Base-by-base conservation (phyloP, 2,113 vertebrate species). In the Callocephalon fimbriatum region DNA sequence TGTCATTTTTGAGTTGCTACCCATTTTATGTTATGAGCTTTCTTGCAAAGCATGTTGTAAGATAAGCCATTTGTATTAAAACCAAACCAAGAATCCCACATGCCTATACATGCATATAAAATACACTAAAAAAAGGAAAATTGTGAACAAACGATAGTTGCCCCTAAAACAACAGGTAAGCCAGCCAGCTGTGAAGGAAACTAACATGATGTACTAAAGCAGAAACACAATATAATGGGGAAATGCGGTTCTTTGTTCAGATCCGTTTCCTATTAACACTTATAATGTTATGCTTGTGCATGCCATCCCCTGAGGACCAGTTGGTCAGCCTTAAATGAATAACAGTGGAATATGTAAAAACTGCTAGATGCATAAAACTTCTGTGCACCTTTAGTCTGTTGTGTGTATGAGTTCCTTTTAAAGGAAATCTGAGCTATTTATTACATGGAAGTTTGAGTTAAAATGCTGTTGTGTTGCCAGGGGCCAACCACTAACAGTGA, bases 211-310 rank as follows among this genome's bases (percentile, higher is more conserved):
- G 96, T 97, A 86, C 97, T 98, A 86, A 97, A 90, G 94, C 92
- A 98, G 96, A 97, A 98, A 97, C 95, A 96, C 96, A 98, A 88
- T 97, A 97, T 97, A 92, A 95, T 58, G 96, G 96, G 97, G 97
- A 98, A 98, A 95, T 95, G 94, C 50, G 40, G 90, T 93, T 95
- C 98, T 98, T 98, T 98, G 97, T 98, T 98, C 97, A 97, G 97
- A 98, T 97, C 97, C 80, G 79, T 98, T 98, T 98, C 97, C 97
- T 98, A 96, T 96, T 97, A 97, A 97, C 97, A 98, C 86, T 73
- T 97, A 96, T 95, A 97, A 90, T 97, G 97, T 98, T 97, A 66
- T 91, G 94, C 92, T 96, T 95, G 94, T 95, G 94, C 58, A 51
- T 96, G 96, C 94, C 95, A 93, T 95, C 90, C 97, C 97, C 97